Evolutionary conservation across 1,140 invertebrate species (phyloP).

Genomic region (Drosophila hydei): DNA sequence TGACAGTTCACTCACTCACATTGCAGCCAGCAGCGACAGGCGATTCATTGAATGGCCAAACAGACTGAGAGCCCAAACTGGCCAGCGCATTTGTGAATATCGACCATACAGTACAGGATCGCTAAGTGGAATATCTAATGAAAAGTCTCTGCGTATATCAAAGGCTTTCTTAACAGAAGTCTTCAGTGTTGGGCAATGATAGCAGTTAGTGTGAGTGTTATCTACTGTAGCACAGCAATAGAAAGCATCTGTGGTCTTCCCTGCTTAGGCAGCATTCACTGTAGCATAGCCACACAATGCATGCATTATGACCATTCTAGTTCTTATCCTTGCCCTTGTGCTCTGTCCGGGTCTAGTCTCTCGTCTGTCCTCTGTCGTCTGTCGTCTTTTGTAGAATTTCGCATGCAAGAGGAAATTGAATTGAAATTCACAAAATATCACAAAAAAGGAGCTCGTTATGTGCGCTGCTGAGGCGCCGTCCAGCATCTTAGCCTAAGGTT

Average conservation of each 20-base stretch:
- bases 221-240: no score
- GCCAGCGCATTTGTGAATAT: conserved; percentile 64
- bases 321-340: conserved; percentile 2
- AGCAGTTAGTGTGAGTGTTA: no score
- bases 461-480: conserved; percentile 54
- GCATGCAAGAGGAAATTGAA: conserved; percentile 73
- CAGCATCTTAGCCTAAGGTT: conserved; percentile 43
- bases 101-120: conserved; percentile 48
- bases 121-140: not conserved
- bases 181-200: no score
- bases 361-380: not conserved
- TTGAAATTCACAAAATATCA: conserved; percentile 71
- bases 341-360: conserved; percentile 25
- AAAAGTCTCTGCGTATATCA: no score
- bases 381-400: conserved; percentile 43
- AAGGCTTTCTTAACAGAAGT: no score
- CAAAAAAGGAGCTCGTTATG: conserved; percentile 81
- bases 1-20: conserved; percentile 81
- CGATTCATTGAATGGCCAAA: conserved; percentile 57
- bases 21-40: conserved; percentile 38
- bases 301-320: conserved; percentile 58
- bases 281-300: conserved; percentile 23
- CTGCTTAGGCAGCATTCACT: conserved; percentile 32
- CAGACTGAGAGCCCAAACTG: conserved; percentile 44
- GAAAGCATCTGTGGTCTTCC: not conserved